A percentile compares a stretch with the other conserved stretches of the same genome.
Evolutionary conservation across 2,113 vertebrate genomes (phyloP).

Genomic region (Forbesichthys papilliferus): DNA sequence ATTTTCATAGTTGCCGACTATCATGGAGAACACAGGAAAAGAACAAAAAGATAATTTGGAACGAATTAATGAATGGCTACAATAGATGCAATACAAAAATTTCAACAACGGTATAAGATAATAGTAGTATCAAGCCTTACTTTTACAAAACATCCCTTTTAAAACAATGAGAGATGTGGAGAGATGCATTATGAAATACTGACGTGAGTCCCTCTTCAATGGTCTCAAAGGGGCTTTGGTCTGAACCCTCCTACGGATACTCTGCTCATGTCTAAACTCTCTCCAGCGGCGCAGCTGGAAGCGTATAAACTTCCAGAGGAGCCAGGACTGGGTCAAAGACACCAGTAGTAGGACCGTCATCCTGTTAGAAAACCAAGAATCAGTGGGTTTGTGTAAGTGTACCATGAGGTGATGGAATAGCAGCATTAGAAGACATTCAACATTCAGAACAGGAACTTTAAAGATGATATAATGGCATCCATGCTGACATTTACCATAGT

Average conservation of each 20-base stretch:
- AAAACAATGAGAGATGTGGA: neutral
- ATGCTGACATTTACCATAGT: too few species aligned
- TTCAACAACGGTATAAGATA: neutral
- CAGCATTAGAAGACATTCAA: too few species aligned
- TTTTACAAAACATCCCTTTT: neutral
- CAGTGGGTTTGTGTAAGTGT: constrained; percentile 5
- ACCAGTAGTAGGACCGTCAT: constrained; percentile 88
- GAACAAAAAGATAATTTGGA: neutral
- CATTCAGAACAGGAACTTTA: too few species aligned
- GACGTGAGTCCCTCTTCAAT: constrained; percentile 88
- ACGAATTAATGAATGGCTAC: neutral
- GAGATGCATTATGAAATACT: constrained; percentile 42
- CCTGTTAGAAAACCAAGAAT: constrained; percentile 66
- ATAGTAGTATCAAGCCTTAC: neutral
- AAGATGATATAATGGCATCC: too few species aligned
- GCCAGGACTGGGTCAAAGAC: constrained; percentile 91
- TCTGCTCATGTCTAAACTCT: constrained; percentile 89
- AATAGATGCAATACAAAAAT: neutral
- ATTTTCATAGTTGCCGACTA: constrained; percentile 89
- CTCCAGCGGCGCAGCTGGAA: constrained; percentile 95
- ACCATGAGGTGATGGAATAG: neutral
- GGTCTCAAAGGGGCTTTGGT: constrained; percentile 79
- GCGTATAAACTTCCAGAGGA: constrained; percentile 97
- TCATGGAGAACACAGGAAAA: constrained; percentile 8
- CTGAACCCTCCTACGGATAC: constrained; percentile 76